These are phyloP conservation scores for Pachydiplax longipennis DNA, from an alignment of 2,888 invertebrate species.

Conservation along the genomic window DNA sequence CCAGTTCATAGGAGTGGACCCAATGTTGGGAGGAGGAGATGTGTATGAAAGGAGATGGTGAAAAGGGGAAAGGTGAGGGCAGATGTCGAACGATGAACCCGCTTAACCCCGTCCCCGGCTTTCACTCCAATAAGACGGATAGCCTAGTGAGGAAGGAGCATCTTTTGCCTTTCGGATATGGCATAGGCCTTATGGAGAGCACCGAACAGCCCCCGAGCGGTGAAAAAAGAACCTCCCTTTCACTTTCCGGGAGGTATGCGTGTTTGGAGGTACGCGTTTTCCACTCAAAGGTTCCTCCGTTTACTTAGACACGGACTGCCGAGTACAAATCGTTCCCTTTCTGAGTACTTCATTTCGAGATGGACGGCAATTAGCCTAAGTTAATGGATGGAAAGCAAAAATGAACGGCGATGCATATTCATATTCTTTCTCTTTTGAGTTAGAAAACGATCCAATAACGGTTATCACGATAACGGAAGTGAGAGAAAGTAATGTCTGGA, in stretches of 20 bases:
- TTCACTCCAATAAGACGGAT: conserved; percentile 43
- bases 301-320: not conserved
- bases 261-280: not conserved
- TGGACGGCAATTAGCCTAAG: not conserved
- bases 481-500: too few species aligned
- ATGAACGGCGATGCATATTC: not conserved
- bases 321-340: not conserved
- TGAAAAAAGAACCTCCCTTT: not conserved
- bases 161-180: conserved; percentile 18
- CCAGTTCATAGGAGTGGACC: not conserved
- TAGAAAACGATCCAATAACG: too few species aligned
- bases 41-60: not conserved
- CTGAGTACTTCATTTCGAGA: not conserved
- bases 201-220: not conserved
- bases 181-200: conserved; percentile 9
- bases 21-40: not conserved
- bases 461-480: too few species aligned
- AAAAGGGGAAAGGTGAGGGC: conserved; percentile 15
- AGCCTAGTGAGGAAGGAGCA: conserved; percentile 20
- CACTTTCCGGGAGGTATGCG: conserved; percentile 9
- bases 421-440: too few species aligned
- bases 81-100: conserved; percentile 44
- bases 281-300: not conserved
- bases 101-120: not conserved
- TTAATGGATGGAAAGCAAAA: not conserved